phyloP scores from a whole-genome alignment of 1,140 invertebrate species.

The Dufourea novaeangliae region DNA sequence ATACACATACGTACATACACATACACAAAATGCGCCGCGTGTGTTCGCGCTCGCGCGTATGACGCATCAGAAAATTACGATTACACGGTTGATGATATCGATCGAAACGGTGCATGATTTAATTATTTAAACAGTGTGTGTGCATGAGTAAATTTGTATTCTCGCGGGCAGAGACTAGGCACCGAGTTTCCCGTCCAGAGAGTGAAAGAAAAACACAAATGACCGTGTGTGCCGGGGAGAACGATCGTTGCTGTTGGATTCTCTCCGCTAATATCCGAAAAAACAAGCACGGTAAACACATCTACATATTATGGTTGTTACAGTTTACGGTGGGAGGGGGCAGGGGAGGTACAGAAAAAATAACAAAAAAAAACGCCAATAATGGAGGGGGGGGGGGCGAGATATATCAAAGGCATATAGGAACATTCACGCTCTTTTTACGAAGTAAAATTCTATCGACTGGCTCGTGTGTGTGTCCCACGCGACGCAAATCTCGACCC shows the following conservation, averaged over 20 bases:
- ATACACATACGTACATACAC: constrained; percentile 72
- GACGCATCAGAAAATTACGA: too few relatives aligned
- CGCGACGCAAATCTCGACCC: constrained; percentile 58
- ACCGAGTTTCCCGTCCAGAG: neutral
- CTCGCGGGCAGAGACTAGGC: constrained; percentile 55
- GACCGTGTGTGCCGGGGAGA: neutral
- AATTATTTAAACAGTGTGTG: constrained; percentile 78
- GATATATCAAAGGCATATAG: constrained; percentile 5
- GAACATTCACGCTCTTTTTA: constrained; percentile 13
- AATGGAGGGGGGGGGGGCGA: too few relatives aligned
- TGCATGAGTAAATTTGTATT: constrained; percentile 70
- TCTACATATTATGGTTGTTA: neutral
- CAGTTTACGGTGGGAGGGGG: too few relatives aligned
- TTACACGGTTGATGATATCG: constrained; percentile 74
- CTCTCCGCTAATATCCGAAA: neutral
- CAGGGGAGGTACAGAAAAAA: neutral
- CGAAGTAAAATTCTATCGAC: constrained; percentile 24
- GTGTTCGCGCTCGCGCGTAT: constrained; percentile 65
- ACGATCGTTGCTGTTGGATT: neutral
- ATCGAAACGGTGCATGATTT: constrained; percentile 78
- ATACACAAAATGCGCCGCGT: constrained; percentile 73
- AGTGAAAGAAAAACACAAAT: neutral
- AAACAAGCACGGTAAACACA: constrained; percentile 10
- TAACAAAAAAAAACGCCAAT: constrained; percentile 1
- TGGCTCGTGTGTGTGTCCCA: constrained; percentile 48